Base-by-base conservation (phyloP, 2,113 vertebrate species). In the Barbus barbus region DNA sequence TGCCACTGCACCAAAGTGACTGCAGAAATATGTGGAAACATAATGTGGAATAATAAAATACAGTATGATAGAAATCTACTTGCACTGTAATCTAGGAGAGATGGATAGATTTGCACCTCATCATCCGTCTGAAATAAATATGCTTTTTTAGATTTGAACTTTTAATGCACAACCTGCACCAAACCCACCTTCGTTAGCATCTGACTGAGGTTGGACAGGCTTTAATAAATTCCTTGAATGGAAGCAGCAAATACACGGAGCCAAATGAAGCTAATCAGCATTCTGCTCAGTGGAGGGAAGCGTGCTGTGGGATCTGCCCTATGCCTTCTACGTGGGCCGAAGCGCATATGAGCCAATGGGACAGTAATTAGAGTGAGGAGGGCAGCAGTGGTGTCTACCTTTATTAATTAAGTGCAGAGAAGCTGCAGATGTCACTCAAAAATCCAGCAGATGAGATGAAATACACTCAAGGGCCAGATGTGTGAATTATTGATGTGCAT, bases 401-500 rank as follows among this genome's bases (percentile, higher is more conserved):
- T 91, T 91, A 87, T 88, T 84, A 84, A 89, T 77, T 86, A 91
- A 89, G 78, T 84, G 78, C 22, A 72, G 22, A 61, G 88, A 38
- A 9, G 83, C 65, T 71, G 1, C 31, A 63, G 69, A 84, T 91
- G 91, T 89, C 91, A 91, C 83, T 92, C 90, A 92, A 87, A 41
- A 83, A 76, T 74, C 67, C 56, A 86, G 73, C 46, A 26, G 81
- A 83, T 85, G 56, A 82, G 76, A 81, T 85, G 56, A 82, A 73
- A 81, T 74, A 22, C 31, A 61, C 80, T 69, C 5, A 24, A 38
- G 5, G 82, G 36, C 84, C 74, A 53, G n/a, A 9, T 28, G 60
- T 82, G 71, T 92, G 86, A 91, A 91, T 89, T 86, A 92, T 90
- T 90, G 87, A 90, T 83, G 51, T 24, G 76, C 56, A 48, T 24